These are phyloP conservation scores for Heterodera carotae DNA, from an alignment of 1,140 invertebrate species.

Conservation along the genomic window DNA sequence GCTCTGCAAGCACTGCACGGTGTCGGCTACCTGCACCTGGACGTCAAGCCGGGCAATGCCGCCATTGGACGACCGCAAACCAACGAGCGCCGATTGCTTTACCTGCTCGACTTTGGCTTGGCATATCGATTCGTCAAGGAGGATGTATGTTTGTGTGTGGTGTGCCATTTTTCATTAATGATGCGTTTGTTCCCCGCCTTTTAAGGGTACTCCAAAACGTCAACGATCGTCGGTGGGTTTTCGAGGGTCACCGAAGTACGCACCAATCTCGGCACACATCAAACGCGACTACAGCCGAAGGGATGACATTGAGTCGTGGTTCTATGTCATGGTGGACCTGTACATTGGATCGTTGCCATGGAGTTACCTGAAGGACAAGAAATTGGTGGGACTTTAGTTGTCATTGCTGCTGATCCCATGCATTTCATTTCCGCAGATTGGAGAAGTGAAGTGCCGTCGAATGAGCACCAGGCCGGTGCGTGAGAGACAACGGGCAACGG, in stretches of 20 bases:
- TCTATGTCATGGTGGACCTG: slow-evolving; percentile 47
- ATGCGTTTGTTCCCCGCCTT: slow-evolving; percentile 35
- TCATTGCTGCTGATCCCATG: too few species aligned
- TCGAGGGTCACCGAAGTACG: slow-evolving; percentile 57
- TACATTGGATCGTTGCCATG: slow-evolving; percentile 51
- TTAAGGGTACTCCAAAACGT: too few species aligned
- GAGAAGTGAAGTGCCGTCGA: too few species aligned
- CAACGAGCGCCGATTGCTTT: slow-evolving; percentile 45
- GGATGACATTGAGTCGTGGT: slow-evolving; percentile 51
- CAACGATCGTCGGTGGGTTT: too few species aligned
- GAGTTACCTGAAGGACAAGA: slow-evolving; percentile 54
- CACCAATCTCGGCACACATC: slow-evolving; percentile 50
- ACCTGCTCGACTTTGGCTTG: slow-evolving; percentile 55
- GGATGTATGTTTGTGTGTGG: slow-evolving; percentile 14
- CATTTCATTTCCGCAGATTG: too few species aligned
- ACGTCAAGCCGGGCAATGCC: slow-evolving; percentile 54
- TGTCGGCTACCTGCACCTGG: slow-evolving; percentile 48
- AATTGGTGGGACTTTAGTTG: slow-evolving; percentile 39
- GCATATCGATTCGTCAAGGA: slow-evolving; percentile 38
- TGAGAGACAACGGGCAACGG: too few species aligned
- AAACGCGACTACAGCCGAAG: slow-evolving; percentile 45
- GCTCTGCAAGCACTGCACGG: slow-evolving; percentile 49
- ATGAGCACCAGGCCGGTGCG: too few species aligned
- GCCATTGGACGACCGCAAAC: slow-evolving; percentile 41
- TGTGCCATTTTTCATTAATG: slow-evolving; percentile 35